Percentiles rank a stretch among this genome's conserved stretches.
These are phyloP conservation scores for Rhagologus leucostigma DNA, from an alignment of 2,113 vertebrate species.

Conservation along the genomic window DNA sequence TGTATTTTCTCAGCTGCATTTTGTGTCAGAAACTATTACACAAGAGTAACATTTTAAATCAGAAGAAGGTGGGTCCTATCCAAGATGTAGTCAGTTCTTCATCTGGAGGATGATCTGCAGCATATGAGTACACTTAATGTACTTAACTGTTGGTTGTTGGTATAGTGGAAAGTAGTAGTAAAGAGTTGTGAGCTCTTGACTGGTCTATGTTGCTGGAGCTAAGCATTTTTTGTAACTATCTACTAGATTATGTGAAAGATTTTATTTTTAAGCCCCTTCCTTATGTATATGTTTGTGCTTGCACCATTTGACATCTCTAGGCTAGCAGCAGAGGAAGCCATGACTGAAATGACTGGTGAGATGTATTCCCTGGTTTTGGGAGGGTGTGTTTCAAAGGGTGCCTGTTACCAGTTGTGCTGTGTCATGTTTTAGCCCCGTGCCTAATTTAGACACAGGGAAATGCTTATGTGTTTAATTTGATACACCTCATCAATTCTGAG, in stretches of 20 bases:
- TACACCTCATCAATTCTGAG: neutral
- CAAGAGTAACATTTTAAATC: neutral
- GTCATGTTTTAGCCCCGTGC: neutral
- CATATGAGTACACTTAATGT: neutral
- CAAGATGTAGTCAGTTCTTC: neutral
- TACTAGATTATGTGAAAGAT: neutral
- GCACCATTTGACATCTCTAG: neutral
- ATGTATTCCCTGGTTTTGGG: neutral
- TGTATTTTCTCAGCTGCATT: neutral
- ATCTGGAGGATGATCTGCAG: neutral
- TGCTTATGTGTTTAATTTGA: neutral
- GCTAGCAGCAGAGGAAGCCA: neutral
- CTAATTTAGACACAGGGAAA: neutral
- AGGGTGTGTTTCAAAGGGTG: neutral
- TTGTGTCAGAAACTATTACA: neutral
- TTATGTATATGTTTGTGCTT: neutral
- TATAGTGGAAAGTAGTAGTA: neutral
- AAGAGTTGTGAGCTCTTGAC: neutral
- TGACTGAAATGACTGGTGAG: neutral
- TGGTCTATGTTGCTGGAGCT: neutral
- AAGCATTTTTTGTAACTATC: neutral
- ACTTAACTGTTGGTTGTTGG: neutral
- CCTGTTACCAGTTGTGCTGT: neutral
- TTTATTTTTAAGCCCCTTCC: neutral
- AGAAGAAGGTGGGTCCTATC: neutral